A percentile compares a stretch with the other conserved stretches of the same genome.
Evolutionary conservation across 1,140 invertebrate genomes (phyloP).

Genomic region (Zelostemma sp.): DNA sequence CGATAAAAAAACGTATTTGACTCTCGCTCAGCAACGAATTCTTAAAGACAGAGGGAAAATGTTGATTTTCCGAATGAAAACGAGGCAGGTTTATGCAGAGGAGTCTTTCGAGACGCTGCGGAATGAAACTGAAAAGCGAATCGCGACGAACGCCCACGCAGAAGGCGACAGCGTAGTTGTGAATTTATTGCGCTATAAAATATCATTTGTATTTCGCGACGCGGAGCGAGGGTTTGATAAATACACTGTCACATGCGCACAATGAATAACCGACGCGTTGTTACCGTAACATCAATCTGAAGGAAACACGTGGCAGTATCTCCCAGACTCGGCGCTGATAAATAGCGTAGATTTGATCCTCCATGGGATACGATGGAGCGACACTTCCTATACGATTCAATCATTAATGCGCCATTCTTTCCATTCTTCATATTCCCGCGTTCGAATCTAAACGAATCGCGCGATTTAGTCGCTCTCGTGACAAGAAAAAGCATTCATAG

Average conservation of each 20-base stretch:
- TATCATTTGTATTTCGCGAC: conserved; percentile 70
- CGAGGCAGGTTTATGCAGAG: neutral
- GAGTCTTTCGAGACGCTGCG: no score
- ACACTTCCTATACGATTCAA: conserved; percentile 59
- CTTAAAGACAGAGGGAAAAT: no score
- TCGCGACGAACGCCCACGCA: conserved; percentile 54
- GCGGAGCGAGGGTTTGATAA: conserved; percentile 64
- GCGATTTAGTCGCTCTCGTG: neutral
- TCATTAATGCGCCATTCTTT: conserved; percentile 50
- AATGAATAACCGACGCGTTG: conserved; percentile 64
- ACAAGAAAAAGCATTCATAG: neutral
- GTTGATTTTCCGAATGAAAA: no score
- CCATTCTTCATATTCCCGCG: conserved; percentile 2
- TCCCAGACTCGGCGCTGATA: conserved; percentile 51
- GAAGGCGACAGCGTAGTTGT: conserved; percentile 58
- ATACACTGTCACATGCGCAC: conserved; percentile 60
- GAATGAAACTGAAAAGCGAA: neutral
- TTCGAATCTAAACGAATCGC: neutral
- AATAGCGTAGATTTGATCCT: conserved; percentile 60
- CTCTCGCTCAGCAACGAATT: no score
- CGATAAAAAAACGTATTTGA: no score
- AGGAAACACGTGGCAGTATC: conserved; percentile 47
- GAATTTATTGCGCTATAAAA: conserved; percentile 69
- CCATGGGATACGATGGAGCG: conserved; percentile 55
- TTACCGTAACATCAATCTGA: conserved; percentile 65